These are phyloP conservation scores for Onthophagus taurus DNA, from an alignment of 1,140 invertebrate genomes.

Conservation along the genomic window DNA sequence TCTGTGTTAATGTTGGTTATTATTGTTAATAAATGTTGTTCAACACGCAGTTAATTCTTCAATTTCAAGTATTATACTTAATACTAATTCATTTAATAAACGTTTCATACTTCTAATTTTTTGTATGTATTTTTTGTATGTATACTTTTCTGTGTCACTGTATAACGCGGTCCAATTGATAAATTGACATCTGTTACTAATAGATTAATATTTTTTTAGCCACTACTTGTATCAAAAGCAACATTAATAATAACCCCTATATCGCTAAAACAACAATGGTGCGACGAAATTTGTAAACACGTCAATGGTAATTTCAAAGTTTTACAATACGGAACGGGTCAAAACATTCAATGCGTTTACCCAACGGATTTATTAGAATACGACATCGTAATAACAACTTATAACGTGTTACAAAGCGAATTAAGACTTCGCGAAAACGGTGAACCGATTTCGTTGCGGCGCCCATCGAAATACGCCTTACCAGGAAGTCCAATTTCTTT, in stretches of 20 bases:
- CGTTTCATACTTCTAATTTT: too few species aligned
- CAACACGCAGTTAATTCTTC: too few species aligned
- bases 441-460: slow-evolving; percentile 37
- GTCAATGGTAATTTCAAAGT: slow-evolving; percentile 47
- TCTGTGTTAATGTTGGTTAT: too few species aligned
- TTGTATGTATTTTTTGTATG: background rate
- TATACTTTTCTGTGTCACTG: too few species aligned
- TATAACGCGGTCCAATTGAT: too few species aligned
- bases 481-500: slow-evolving; percentile 51
- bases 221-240: slow-evolving; percentile 44
- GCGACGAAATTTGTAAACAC: slow-evolving; percentile 62
- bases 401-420: slow-evolving; percentile 53
- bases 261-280: slow-evolving; percentile 63
- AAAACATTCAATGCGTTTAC: slow-evolving; percentile 51
- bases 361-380: slow-evolving; percentile 54
- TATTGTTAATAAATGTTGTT: too few species aligned
- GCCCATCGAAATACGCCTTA: slow-evolving; percentile 50
- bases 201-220: slow-evolving; percentile 27
- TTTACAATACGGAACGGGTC: slow-evolving; percentile 47
- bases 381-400: slow-evolving; percentile 69
- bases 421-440: slow-evolving; percentile 40
- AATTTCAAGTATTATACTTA: too few species aligned
- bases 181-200: background rate
- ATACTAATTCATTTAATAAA: too few species aligned
- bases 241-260: slow-evolving; percentile 68